Percentiles rank a stretch among this genome's conserved stretches.
Conservation (phyloP, 2,113 vertebrate genomes). For the Sinosuthora webbiana region DNA sequence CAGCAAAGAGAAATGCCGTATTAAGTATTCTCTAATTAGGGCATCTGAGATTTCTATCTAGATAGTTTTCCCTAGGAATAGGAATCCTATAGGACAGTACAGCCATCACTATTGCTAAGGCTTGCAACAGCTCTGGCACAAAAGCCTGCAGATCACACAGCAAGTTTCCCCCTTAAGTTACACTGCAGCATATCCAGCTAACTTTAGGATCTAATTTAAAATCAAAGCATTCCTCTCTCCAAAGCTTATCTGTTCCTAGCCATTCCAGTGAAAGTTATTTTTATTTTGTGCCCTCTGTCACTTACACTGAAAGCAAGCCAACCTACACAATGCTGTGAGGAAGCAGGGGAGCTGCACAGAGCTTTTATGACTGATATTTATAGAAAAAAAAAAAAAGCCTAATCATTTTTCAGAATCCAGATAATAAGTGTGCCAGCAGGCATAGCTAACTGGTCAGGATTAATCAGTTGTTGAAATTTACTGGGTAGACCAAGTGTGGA, state of each 20-base stretch:
- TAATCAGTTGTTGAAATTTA: neutral
- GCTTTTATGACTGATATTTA: neutral
- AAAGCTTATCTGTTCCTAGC: conserved; percentile 18
- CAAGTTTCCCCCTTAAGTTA: neutral
- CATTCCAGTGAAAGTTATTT: conserved; percentile 48
- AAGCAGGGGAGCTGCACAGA: neutral
- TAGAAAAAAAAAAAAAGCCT: neutral
- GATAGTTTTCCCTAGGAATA: neutral
- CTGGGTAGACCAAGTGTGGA: neutral
- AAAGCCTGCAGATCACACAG: neutral
- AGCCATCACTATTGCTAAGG: neutral
- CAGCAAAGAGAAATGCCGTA: neutral
- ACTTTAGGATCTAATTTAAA: conserved; percentile 47
- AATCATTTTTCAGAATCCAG: neutral
- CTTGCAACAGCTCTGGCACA: neutral
- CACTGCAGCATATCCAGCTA: neutral
- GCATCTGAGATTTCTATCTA: neutral
- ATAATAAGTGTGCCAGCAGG: neutral
- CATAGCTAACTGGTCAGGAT: neutral
- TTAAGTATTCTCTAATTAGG: neutral
- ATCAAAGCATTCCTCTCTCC: conserved; percentile 30
- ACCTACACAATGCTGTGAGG: conserved; percentile 19
- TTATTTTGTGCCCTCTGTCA: conserved; percentile 40
- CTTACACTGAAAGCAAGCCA: conserved; percentile 26
- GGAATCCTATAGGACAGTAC: neutral